Evolutionary conservation across 2,888 invertebrate species (phyloP).

Genomic region (Cylindroiulus punctatus): DNA sequence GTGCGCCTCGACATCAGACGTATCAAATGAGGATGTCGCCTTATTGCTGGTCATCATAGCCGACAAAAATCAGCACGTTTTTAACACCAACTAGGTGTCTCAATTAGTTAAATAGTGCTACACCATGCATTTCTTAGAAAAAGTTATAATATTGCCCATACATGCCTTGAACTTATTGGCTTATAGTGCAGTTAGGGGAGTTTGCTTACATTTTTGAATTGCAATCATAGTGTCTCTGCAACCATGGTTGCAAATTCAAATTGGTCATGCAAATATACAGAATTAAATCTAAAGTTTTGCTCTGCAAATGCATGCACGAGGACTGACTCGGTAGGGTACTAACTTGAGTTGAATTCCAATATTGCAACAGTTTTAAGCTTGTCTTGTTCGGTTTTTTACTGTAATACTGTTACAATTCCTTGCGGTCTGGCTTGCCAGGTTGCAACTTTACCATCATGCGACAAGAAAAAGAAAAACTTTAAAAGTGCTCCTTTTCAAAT

Average conservation of each 20-base stretch:
- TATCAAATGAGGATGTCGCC: not conserved
- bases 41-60: not conserved
- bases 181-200: too few relatives aligned
- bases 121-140: not conserved
- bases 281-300: too few relatives aligned
- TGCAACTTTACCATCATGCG: not conserved
- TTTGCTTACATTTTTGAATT: too few relatives aligned
- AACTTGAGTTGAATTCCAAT: not conserved
- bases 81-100: not conserved
- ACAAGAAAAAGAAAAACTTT: not conserved
- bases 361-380: not conserved
- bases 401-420: not conserved
- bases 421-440: not conserved
- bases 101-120: not conserved
- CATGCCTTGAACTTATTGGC: too few relatives aligned
- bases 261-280: too few relatives aligned
- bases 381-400: not conserved
- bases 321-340: too few relatives aligned
- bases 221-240: too few relatives aligned
- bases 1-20: constrained; percentile 6
- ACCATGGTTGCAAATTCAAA: too few relatives aligned
- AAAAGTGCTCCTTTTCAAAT: constrained; percentile 33
- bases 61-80: not conserved
- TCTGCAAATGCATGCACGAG: too few relatives aligned
- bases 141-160: too few relatives aligned